Evolutionary conservation across 2,113 vertebrate species (phyloP).

Genomic region (Podarcis muralis): DNA sequence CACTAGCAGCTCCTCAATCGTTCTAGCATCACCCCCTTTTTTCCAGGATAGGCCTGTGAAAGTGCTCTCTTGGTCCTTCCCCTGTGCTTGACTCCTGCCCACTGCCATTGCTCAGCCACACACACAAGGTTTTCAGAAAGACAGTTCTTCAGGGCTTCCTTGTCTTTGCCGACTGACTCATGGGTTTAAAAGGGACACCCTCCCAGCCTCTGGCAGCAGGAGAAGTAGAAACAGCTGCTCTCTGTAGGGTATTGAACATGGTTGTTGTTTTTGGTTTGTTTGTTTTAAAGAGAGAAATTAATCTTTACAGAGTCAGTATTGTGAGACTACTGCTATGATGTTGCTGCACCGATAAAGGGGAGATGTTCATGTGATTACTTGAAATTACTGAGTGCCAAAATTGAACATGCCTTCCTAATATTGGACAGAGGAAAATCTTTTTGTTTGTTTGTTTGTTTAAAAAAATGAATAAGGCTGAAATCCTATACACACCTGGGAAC

Average conservation of each 20-base stretch:
- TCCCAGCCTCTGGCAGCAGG: background rate
- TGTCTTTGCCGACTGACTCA: background rate
- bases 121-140: background rate
- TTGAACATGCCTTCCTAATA: background rate
- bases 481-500: background rate
- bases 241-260: background rate
- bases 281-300: background rate
- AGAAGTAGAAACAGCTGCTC: constrained; percentile 11
- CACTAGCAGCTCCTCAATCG: constrained; percentile 56
- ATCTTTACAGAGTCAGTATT: background rate
- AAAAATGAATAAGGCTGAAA: background rate
- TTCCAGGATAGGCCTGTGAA: constrained; percentile 40
- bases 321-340: too few relatives aligned
- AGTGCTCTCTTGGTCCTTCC: constrained; percentile 36
- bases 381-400: background rate
- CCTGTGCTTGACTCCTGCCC: constrained; percentile 19
- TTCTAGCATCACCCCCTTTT: constrained; percentile 24
- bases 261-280: background rate
- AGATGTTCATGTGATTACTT: background rate
- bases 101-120: background rate
- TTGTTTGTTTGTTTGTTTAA: background rate
- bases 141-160: constrained; percentile 8
- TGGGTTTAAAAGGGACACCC: background rate
- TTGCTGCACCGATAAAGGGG: too few relatives aligned
- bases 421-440: background rate